Percentiles rank a stretch among this genome's conserved stretches.
Conservation (phyloP, 2,888 invertebrate species). For the Parnassius mnemosyne region DNA sequence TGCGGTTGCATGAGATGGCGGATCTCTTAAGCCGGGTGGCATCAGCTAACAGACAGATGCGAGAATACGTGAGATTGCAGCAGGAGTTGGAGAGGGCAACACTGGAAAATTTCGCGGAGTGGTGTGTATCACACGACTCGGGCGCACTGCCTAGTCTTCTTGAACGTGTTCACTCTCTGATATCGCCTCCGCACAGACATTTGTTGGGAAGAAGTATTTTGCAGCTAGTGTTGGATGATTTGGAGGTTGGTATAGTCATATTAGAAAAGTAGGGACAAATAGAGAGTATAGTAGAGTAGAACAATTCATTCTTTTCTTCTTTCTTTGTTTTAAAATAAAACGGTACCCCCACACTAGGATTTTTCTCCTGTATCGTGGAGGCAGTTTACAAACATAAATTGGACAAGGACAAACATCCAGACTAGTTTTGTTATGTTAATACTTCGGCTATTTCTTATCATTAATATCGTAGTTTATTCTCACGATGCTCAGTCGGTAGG, state of each 20-base stretch:
- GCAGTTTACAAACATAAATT: too few relatives aligned
- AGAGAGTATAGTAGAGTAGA: too few relatives aligned
- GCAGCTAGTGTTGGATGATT: slow-evolving; percentile 52
- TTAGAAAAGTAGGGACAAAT: neutral
- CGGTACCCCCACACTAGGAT: too few relatives aligned
- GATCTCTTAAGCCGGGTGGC: slow-evolving; percentile 82
- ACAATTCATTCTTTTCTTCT: too few relatives aligned
- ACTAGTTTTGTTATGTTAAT: too few relatives aligned
- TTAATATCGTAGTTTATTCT: too few relatives aligned
- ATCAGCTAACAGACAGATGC: slow-evolving; percentile 81
- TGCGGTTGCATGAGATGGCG: slow-evolving; percentile 82
- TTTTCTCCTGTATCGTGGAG: too few relatives aligned
- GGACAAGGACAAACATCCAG: too few relatives aligned
- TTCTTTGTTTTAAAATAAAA: too few relatives aligned
- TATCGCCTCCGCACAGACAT: slow-evolving; percentile 73
- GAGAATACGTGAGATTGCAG: slow-evolving; percentile 76
- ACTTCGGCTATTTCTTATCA: too few relatives aligned
- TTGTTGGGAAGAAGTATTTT: slow-evolving; percentile 73
- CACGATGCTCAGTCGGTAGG: too few relatives aligned
- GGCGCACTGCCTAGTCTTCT: slow-evolving; percentile 83
- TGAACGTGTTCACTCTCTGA: slow-evolving; percentile 83
- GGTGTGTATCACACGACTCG: slow-evolving; percentile 84
- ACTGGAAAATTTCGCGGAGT: slow-evolving; percentile 85
- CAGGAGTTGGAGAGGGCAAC: slow-evolving; percentile 82
- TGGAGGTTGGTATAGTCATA: slow-evolving; percentile 56